Percentiles rank a stretch among this genome's conserved stretches.
These are phyloP conservation scores for Monomorium pharaonis DNA, from an alignment of 1,140 invertebrate genomes.

Conservation along the genomic window DNA sequence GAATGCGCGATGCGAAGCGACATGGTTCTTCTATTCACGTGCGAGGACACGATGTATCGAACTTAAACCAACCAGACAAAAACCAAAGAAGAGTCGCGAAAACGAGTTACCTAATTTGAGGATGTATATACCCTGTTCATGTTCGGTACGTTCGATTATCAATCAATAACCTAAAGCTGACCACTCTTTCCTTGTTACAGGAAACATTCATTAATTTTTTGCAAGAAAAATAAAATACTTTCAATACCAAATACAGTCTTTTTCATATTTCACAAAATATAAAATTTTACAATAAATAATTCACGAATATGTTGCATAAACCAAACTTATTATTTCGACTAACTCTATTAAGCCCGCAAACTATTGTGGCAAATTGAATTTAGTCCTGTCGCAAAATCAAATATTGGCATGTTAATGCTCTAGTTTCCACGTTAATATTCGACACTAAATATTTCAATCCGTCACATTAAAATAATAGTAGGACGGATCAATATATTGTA, in stretches of 20 bases:
- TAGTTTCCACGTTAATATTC: constrained; percentile 17
- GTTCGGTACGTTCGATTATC: not conserved
- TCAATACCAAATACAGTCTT: not conserved
- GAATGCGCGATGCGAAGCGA: constrained; percentile 63
- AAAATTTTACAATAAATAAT: too few relatives aligned
- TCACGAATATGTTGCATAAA: not conserved
- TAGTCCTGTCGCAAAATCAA: not conserved
- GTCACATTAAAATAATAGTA: not conserved
- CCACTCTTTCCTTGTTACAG: not conserved
- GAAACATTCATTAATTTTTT: not conserved
- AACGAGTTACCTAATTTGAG: not conserved
- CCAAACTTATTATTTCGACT: not conserved
- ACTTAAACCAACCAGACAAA: not conserved
- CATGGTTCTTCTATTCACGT: constrained; percentile 61
- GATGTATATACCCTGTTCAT: not conserved
- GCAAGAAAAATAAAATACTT: not conserved
- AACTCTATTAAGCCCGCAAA: not conserved
- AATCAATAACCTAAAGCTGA: not conserved
- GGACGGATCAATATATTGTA: not conserved
- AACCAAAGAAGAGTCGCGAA: constrained; percentile 41
- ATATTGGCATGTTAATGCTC: constrained; percentile 26
- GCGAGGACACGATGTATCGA: constrained; percentile 47
- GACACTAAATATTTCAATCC: not conserved
- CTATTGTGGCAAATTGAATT: not conserved
- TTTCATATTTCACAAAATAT: not conserved